A percentile compares a stretch with the other conserved stretches of the same genome.
Evolutionary conservation across 2,888 invertebrate genomes (phyloP).

Genomic region (Maniola hyperantus): DNA sequence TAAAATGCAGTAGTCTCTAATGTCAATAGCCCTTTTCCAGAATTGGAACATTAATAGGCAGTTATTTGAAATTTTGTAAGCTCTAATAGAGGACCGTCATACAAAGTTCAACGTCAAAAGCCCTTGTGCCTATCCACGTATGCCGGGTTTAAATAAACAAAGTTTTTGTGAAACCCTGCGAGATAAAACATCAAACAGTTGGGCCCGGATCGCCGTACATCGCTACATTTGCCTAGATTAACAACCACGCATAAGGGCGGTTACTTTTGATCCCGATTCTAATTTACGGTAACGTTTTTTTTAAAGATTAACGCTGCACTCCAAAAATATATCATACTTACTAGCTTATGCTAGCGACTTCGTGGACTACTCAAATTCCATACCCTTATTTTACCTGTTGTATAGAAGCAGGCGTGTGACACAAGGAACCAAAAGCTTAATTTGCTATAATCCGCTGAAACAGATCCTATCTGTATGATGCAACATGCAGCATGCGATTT

Average conservation of each 20-base stretch:
- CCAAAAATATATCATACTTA: too few species aligned
- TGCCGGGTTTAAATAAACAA: constrained; percentile 65
- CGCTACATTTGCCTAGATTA: constrained; percentile 70
- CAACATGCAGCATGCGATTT: too few species aligned
- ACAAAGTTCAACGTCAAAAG: constrained; percentile 29
- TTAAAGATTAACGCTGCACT: not conserved
- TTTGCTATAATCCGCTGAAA: too few species aligned
- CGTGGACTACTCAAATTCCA: too few species aligned
- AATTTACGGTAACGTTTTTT: constrained; percentile 41
- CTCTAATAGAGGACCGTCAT: constrained; percentile 4
- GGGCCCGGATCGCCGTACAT: constrained; percentile 47
- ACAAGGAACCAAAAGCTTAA: too few species aligned
- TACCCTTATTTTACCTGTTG: too few species aligned
- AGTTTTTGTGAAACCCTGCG: constrained; percentile 62
- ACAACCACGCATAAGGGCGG: constrained; percentile 56
- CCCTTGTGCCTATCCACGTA: constrained; percentile 28
- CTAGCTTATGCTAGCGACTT: too few species aligned
- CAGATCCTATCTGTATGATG: too few species aligned
- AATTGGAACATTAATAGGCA: constrained; percentile 12
- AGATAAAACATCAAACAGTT: constrained; percentile 74
- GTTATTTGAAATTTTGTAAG: constrained; percentile 14
- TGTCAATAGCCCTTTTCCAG: constrained; percentile 7
- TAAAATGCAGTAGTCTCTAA: not conserved
- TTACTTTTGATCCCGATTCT: constrained; percentile 48
- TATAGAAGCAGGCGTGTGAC: too few species aligned